Evolutionary conservation across 1,140 invertebrate genomes (phyloP).

Genomic region (Achroia grisella): DNA sequence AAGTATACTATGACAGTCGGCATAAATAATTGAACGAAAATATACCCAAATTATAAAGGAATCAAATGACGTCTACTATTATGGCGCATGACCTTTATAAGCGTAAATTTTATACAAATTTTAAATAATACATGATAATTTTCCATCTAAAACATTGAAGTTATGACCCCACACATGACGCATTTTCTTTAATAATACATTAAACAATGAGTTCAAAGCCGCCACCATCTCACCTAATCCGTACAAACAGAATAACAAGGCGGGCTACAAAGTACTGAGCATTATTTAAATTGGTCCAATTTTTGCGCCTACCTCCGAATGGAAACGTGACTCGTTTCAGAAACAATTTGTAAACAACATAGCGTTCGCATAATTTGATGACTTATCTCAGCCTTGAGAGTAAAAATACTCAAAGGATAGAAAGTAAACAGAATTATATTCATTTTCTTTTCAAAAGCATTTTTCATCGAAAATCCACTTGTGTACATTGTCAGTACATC

Average conservation of each 20-base stretch:
- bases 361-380: conserved; percentile 45
- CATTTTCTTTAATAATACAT: not conserved
- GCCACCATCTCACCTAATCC: conserved; percentile 5
- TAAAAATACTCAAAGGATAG: conserved; percentile 28
- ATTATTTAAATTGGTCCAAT: conserved; percentile 41
- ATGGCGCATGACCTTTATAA: no score
- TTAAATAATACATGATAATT: conserved; percentile 1
- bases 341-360: conserved; percentile 52
- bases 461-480: conserved; percentile 8
- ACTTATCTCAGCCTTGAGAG: conserved; percentile 38
- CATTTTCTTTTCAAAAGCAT: conserved; percentile 21
- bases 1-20: no score
- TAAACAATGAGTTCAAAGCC: conserved; percentile 2
- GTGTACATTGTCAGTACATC: no score
- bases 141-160: conserved; percentile 2
- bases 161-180: not conserved
- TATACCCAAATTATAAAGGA: no score
- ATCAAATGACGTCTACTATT: no score
- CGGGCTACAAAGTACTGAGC: conserved; percentile 7
- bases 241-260: conserved; percentile 1
- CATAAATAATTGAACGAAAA: no score
- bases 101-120: no score
- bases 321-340: conserved; percentile 38
- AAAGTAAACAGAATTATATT: conserved; percentile 28
- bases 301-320: conserved; percentile 29